These are phyloP conservation scores for Morpho helenor DNA, from an alignment of 2,888 invertebrate genomes.

Conservation along the genomic window DNA sequence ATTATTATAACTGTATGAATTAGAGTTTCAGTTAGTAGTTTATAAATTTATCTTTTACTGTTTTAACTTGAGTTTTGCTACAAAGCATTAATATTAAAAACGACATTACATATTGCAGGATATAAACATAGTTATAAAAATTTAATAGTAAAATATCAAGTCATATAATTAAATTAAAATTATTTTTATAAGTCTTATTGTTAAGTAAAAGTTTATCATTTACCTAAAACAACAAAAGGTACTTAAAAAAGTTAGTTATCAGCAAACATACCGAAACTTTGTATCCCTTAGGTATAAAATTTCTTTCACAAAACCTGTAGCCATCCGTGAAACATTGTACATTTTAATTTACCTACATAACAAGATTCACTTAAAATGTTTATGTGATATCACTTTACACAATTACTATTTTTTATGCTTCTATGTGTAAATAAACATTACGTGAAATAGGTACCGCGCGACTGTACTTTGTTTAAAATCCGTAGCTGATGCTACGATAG, in stretches of 20 bases:
- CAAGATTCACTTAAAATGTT: conserved; percentile 62
- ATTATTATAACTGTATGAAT: too few relatives aligned
- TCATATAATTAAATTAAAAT: neutral
- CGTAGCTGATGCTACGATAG: conserved; percentile 37
- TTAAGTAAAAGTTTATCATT: neutral
- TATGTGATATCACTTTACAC: conserved; percentile 65
- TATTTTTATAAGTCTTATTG: neutral
- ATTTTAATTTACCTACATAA: conserved; percentile 39
- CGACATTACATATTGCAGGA: too few relatives aligned
- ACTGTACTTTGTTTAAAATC: neutral
- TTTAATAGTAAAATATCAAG: neutral
- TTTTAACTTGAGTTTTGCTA: too few relatives aligned
- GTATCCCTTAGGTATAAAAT: conserved; percentile 41
- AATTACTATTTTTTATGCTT: conserved; percentile 52
- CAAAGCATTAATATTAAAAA: too few relatives aligned
- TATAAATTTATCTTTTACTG: too few relatives aligned
- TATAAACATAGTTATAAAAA: too few relatives aligned
- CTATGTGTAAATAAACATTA: conserved; percentile 59
- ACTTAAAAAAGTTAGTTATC: conserved; percentile 36
- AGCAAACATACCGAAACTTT: conserved; percentile 45
- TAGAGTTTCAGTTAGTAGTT: too few relatives aligned
- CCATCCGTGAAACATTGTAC: conserved; percentile 37
- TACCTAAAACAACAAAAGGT: neutral
- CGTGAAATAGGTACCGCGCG: conserved; percentile 29
- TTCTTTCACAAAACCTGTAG: conserved; percentile 50